Base-by-base conservation (phyloP, 2,113 vertebrate species). In the Elaphurus davidianus region DNA sequence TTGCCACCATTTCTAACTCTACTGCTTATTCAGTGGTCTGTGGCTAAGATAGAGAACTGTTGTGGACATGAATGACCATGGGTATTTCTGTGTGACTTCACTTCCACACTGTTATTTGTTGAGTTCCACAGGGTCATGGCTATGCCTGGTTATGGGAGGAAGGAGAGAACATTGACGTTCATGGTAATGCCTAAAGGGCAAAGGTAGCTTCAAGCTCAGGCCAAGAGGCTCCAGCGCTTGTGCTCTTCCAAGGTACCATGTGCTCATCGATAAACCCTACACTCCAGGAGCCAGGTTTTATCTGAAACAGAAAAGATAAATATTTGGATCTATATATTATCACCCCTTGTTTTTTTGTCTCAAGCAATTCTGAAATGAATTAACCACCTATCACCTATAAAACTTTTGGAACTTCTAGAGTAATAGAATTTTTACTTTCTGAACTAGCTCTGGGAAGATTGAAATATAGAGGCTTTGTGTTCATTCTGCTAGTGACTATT, bases 361-460 rank as follows among this genome's bases (percentile, higher is more conserved):
- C 88, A 54, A 76, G 50, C 27, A 90, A 62, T 64, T 96, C 45
- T 89, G 55, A 89, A 95, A 96, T 85, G 78, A 93, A 97, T 89
- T 88, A 94, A 91, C 67, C 5, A 30, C 27, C 6, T 7, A 54
- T 40, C 28, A 30, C 89, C 67, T 52, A n/a, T 62, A 81, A 97
- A 96, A 84, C 33, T 86, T 67, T 36, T 19, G 5, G 17, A 79
- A 36, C 30, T 94, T 27, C 55, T 45, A 60, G 59, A n/a, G 6
- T 82, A 82, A 82, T 82, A 47, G 40, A 78, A 78, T 52, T 82
- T 52, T n/a, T 13, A 92, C 47, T 89, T 94, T 86, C 54, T 74
- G 28, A 85, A 91, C 30, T 52, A 88, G 84, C 30, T 81, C 64
- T 87, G 54, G 60, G 76, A 45, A 93, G 43, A 52, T 25, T 94